phyloP scores from a whole-genome alignment of 1,140 invertebrate genomes.

The Danaus melanippus region DNA sequence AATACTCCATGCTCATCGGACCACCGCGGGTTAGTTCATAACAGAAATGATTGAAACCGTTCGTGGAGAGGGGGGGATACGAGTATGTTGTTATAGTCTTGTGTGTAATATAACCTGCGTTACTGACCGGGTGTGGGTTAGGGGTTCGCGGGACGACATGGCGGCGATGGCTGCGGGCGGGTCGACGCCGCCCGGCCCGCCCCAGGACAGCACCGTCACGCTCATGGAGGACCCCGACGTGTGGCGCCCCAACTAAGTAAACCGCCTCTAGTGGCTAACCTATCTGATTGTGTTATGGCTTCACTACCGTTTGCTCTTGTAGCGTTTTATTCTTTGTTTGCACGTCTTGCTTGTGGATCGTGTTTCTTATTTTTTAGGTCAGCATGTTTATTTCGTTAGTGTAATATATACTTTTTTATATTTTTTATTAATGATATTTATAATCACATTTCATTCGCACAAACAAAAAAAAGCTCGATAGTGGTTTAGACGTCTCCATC shows the following conservation, averaged over 20 bases:
- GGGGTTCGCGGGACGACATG: conserved; percentile 87
- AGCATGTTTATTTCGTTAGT: background rate
- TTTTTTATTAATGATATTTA: too few relatives aligned
- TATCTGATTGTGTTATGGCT: too few relatives aligned
- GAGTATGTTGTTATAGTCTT: too few relatives aligned
- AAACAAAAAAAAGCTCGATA: too few relatives aligned
- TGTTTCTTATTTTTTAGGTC: background rate
- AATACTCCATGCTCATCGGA: too few relatives aligned
- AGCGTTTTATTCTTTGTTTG: conserved; percentile 2
- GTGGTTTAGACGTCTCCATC: too few relatives aligned
- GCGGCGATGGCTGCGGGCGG: conserved; percentile 82
- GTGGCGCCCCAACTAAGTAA: conserved; percentile 88
- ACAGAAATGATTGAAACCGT: too few relatives aligned
- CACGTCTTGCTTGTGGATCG: conserved; percentile 3
- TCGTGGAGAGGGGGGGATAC: too few relatives aligned
- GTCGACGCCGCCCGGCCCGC: conserved; percentile 73
- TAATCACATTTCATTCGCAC: too few relatives aligned
- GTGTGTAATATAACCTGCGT: background rate
- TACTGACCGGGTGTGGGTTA: conserved; percentile 42
- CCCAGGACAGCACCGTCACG: conserved; percentile 79
- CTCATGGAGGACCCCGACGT: conserved; percentile 91
- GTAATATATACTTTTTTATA: too few relatives aligned
- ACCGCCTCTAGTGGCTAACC: conserved; percentile 10
- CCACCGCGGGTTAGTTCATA: too few relatives aligned
- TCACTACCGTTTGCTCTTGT: too few relatives aligned